Conservation (phyloP, 2,113 vertebrate genomes). For the Rhadina sibilatrix region DNA sequence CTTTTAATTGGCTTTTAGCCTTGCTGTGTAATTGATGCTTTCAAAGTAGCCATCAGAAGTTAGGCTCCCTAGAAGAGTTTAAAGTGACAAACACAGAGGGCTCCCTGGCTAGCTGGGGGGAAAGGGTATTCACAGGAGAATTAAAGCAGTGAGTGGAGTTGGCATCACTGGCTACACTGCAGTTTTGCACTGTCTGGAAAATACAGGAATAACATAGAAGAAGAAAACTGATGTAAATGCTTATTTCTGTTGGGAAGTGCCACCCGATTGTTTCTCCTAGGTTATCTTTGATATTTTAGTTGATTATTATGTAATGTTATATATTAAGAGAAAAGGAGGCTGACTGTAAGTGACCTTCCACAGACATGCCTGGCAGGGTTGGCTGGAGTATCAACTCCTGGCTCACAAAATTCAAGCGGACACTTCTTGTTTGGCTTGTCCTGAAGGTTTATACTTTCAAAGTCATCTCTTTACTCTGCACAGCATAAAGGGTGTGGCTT, state of each 20-base stretch:
- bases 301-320: not conserved
- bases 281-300: not conserved
- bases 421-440: not conserved
- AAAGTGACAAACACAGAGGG: not conserved
- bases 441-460: not conserved
- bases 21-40: not conserved
- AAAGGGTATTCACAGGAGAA: not conserved
- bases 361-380: not conserved
- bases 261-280: rapidly evolving
- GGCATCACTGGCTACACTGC: not conserved
- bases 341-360: not conserved
- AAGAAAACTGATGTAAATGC: not conserved
- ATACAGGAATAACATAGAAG: not conserved
- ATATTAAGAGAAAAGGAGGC: not conserved
- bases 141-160: rapidly evolving
- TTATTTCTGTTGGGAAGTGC: not conserved
- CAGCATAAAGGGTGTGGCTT: not conserved
- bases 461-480: not conserved
- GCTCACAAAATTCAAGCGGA: not conserved
- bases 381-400: not conserved
- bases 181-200: not conserved
- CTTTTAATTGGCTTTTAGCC: not conserved
- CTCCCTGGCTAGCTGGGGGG: not conserved
- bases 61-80: not conserved
- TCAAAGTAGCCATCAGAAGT: not conserved